These are phyloP conservation scores for Threskiornis aethiopicus DNA, from an alignment of 2,797 vertebrate genomes.

Conservation along the genomic window DNA sequence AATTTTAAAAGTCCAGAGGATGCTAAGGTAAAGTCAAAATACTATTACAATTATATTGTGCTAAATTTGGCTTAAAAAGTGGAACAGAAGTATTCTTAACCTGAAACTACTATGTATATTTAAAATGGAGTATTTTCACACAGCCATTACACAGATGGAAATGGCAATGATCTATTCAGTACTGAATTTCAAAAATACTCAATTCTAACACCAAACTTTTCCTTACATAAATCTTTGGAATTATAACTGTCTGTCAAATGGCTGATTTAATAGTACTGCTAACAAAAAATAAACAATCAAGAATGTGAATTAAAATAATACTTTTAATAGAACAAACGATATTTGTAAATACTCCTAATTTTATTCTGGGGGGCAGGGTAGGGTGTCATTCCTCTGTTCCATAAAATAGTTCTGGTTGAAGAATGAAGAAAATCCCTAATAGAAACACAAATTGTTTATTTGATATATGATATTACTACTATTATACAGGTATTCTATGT, in stretches of 20 bases:
- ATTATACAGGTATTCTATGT: neutral
- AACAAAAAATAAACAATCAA: neutral
- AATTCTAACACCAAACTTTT: neutral
- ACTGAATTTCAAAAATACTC: neutral
- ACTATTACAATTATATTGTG: neutral
- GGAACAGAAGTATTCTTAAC: neutral
- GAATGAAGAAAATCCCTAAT: neutral
- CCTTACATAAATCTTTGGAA: neutral
- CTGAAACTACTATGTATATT: neutral
- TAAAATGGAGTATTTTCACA: neutral
- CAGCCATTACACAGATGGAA: neutral
- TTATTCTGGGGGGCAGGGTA: neutral
- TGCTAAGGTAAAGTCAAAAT: constrained; percentile 84
- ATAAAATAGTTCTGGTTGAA: neutral
- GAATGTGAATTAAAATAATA: neutral
- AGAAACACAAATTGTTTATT: neutral
- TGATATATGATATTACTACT: neutral
- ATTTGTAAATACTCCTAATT: neutral
- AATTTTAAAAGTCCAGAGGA: constrained; percentile 92
- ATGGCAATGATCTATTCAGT: neutral
- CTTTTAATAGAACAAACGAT: neutral
- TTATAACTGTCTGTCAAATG: neutral
- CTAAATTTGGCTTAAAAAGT: neutral
- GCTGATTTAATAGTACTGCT: neutral
- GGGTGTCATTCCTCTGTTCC: neutral